Percentiles rank a stretch among this genome's conserved stretches.
Conservation (phyloP, 2,797 vertebrate genomes). For the Coccyzus lansbergi region DNA sequence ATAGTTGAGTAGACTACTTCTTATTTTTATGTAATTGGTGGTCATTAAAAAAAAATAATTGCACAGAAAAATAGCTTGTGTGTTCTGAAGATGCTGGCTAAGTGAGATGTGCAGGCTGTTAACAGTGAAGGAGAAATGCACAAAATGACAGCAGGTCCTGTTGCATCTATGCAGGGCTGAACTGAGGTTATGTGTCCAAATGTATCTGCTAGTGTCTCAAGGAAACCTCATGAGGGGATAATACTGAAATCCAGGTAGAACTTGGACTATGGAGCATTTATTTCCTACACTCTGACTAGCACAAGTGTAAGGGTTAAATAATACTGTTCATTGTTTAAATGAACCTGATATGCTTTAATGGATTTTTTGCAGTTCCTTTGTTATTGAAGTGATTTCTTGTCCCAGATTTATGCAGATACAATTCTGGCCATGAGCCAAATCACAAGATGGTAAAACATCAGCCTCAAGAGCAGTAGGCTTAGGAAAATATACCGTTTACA, state of each 20-base stretch:
- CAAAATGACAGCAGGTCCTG: neutral
- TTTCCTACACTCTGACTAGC: neutral
- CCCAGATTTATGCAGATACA: neutral
- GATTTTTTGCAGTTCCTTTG: constrained; percentile 11
- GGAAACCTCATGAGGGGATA: neutral
- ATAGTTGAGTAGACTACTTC: neutral
- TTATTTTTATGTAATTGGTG: neutral
- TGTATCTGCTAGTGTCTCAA: neutral
- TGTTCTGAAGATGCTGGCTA: neutral
- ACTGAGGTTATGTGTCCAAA: neutral
- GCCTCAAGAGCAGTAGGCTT: constrained; percentile 18
- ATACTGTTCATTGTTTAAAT: constrained; percentile 26
- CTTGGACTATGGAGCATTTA: neutral
- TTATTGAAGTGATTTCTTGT: neutral
- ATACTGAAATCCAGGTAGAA: neutral
- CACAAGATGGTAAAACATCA: constrained; percentile 43
- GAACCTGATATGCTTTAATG: neutral
- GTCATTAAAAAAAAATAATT: neutral
- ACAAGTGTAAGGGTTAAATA: constrained; percentile 11
- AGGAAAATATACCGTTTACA: constrained; percentile 37
- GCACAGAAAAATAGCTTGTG: neutral
- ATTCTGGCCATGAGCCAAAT: neutral
- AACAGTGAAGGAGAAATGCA: neutral
- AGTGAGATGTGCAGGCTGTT: neutral
- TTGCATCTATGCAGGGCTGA: neutral